A percentile compares a stretch with the other conserved stretches of the same genome.
These are phyloP conservation scores for Arion vulgaris DNA, from an alignment of 1,140 invertebrate species.

Conservation along the genomic window DNA sequence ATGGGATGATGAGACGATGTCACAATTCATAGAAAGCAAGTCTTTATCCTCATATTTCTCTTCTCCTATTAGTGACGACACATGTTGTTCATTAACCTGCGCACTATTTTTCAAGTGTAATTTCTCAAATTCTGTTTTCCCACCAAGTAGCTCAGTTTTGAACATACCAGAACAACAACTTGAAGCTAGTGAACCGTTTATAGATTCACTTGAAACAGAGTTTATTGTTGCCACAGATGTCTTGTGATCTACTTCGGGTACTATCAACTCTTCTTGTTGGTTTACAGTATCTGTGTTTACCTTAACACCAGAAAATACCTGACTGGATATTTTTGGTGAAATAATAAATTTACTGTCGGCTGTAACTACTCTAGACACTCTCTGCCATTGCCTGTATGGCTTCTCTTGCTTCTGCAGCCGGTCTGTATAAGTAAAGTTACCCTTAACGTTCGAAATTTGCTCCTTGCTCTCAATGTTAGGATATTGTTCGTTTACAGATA, in stretches of 20 bases:
- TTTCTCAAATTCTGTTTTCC: background rate
- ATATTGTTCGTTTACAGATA: background rate
- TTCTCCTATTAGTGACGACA: background rate
- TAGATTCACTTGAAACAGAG: background rate
- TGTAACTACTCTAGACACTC: background rate
- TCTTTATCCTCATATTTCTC: background rate
- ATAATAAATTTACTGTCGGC: constrained; percentile 15
- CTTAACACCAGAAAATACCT: background rate
- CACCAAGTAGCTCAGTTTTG: background rate
- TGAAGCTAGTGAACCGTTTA: background rate
- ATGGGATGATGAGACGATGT: background rate
- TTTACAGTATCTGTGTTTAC: background rate
- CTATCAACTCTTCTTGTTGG: background rate
- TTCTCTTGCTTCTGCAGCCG: background rate
- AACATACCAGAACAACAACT: background rate
- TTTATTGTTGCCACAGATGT: background rate
- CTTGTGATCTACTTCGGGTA: background rate
- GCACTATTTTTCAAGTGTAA: background rate
- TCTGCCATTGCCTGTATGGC: constrained; percentile 13
- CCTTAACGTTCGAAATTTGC: background rate
- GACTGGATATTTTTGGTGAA: background rate
- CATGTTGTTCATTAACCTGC: background rate
- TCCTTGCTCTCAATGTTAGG: background rate
- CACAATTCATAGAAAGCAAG: background rate
- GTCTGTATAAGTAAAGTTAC: background rate